Conservation (phyloP, 2,888 invertebrate species). For the Xanthia togata region DNA sequence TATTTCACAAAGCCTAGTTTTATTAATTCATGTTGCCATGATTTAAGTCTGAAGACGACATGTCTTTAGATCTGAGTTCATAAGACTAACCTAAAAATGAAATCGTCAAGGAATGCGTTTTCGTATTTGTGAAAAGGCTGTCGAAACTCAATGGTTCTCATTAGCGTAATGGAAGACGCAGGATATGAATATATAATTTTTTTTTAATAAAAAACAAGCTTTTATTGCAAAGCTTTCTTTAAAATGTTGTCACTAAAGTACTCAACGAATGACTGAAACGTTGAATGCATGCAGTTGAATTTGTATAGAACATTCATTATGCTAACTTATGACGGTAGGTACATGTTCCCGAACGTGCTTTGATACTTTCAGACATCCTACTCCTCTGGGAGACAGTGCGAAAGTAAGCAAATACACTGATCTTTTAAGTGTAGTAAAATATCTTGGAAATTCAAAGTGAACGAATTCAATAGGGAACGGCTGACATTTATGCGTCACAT, state of each 20-base stretch:
- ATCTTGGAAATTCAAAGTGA: constrained; percentile 33
- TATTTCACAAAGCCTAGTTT: constrained; percentile 1
- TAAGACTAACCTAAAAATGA: constrained; percentile 19
- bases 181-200: neutral
- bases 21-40: neutral
- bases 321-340: neutral
- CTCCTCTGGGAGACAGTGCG: constrained; percentile 25
- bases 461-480: constrained; percentile 16
- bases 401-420: constrained; percentile 28
- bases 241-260: neutral
- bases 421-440: constrained; percentile 47
- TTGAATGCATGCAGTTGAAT: neutral
- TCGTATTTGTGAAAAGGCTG: constrained; percentile 7
- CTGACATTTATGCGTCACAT: constrained; percentile 37
- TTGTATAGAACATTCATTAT: neutral
- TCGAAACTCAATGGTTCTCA: constrained; percentile 36
- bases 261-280: neutral
- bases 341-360: constrained; percentile 9
- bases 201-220: neutral
- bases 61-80: neutral
- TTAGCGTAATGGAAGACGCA: constrained; percentile 39
- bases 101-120: constrained; percentile 14
- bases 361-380: constrained; percentile 25
- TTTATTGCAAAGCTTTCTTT: neutral
- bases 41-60: neutral